These are phyloP conservation scores for Micromys minutus DNA, from an alignment of 2,113 vertebrate genomes.

Conservation along the genomic window DNA sequence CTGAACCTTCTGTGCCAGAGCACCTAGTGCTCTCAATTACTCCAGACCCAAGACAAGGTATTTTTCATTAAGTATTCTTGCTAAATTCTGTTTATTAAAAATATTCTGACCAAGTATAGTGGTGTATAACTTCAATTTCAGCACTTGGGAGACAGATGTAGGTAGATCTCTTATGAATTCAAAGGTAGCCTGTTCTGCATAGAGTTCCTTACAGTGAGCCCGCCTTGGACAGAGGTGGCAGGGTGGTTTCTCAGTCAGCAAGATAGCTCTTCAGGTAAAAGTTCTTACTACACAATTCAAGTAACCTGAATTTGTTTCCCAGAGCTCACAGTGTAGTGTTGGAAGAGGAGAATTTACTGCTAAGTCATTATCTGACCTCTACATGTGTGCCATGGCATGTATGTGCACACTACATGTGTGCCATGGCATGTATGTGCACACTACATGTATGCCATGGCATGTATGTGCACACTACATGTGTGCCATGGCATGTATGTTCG, in stretches of 20 bases:
- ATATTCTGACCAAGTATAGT: background rate
- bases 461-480: background rate
- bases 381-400: background rate
- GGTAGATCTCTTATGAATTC: background rate
- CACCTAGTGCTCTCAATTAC: background rate
- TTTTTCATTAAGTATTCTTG: conserved; percentile 18
- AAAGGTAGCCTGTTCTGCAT: background rate
- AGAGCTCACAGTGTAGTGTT: background rate
- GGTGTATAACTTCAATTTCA: background rate
- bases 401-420: no score
- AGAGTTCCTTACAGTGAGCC: background rate
- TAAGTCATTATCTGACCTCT: background rate
- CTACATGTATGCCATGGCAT: background rate
- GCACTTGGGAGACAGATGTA: background rate
- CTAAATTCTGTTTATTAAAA: background rate
- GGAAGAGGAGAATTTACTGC: background rate
- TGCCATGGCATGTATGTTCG: no score
- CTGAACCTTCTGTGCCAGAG: background rate
- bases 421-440: background rate
- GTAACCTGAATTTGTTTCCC: background rate
- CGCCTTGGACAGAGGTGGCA: no score
- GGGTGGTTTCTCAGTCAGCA: background rate
- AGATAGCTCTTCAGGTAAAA: background rate
- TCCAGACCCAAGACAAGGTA: background rate
- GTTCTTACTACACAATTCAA: background rate